Evolutionary conservation across 1,140 invertebrate species (phyloP).

Genomic region (Macrobrachium rosenbergii): DNA sequence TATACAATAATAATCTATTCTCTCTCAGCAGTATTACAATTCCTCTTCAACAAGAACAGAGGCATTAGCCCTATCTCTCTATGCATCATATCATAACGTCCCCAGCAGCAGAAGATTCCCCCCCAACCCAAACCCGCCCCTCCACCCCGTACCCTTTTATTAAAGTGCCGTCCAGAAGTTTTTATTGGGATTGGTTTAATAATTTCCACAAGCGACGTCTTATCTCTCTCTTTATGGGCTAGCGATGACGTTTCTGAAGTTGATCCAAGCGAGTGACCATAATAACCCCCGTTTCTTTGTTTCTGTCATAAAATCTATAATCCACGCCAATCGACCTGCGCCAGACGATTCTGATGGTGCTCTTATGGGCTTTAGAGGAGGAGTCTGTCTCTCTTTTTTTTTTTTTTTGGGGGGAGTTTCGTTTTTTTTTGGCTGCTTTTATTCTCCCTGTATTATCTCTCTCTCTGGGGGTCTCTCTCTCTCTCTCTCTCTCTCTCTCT

Average conservation of each 20-base stretch:
- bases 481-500: not conserved
- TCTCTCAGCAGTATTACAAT: not conserved
- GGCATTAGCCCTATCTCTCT: not conserved
- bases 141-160: too few species aligned
- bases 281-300: not conserved
- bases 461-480: not conserved
- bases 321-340: not conserved
- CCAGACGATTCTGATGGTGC: too few species aligned
- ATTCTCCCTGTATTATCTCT: not conserved
- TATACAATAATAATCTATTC: too few species aligned
- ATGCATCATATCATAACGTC: not conserved
- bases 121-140: too few species aligned
- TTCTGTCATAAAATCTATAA: not conserved
- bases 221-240: too few species aligned
- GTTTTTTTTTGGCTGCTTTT: not conserved
- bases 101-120: too few species aligned
- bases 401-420: not conserved
- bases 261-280: too few species aligned
- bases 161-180: too few species aligned
- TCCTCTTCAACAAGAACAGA: not conserved
- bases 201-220: too few species aligned
- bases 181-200: too few species aligned
- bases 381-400: not conserved
- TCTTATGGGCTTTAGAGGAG: too few species aligned
- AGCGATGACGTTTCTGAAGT: too few species aligned